These are phyloP conservation scores for Alitta virens DNA, from an alignment of 2,888 invertebrate species.

Conservation along the genomic window DNA sequence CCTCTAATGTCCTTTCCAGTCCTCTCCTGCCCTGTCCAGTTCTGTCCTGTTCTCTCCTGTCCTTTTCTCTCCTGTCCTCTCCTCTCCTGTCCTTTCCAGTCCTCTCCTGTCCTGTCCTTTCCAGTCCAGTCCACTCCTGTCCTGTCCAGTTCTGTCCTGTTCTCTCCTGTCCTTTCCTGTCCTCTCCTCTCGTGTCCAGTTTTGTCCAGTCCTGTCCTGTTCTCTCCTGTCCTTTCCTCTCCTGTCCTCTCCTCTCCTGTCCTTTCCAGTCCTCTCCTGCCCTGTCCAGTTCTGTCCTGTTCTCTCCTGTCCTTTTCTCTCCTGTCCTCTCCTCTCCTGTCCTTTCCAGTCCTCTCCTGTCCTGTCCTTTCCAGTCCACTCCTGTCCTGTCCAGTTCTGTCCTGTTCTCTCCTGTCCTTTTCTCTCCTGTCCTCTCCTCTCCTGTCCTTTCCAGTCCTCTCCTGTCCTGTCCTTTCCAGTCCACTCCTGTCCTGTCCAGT, in stretches of 20 bases:
- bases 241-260: constrained; percentile 3
- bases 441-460: not conserved
- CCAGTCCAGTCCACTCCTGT: not conserved
- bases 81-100: not conserved
- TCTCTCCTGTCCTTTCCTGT: not conserved
- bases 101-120: not conserved
- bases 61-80: not conserved
- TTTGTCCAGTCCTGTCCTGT: constrained; percentile 1
- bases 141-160: not conserved
- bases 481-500: not conserved
- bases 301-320: constrained; percentile 5
- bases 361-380: not conserved
- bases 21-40: constrained; percentile 8
- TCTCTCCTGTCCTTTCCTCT: constrained; percentile 1
- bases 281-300: constrained; percentile 1
- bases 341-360: not conserved
- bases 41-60: constrained; percentile 1
- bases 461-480: not conserved
- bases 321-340: constrained; percentile 4
- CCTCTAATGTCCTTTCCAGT: too few species aligned
- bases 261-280: constrained; percentile 1
- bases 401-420: not conserved
- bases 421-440: not conserved
- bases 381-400: not conserved
- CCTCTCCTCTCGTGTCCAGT: not conserved